phyloP scores from a whole-genome alignment of 92 coral and sea anemone genomes.

The Bergia sp. region DNA sequence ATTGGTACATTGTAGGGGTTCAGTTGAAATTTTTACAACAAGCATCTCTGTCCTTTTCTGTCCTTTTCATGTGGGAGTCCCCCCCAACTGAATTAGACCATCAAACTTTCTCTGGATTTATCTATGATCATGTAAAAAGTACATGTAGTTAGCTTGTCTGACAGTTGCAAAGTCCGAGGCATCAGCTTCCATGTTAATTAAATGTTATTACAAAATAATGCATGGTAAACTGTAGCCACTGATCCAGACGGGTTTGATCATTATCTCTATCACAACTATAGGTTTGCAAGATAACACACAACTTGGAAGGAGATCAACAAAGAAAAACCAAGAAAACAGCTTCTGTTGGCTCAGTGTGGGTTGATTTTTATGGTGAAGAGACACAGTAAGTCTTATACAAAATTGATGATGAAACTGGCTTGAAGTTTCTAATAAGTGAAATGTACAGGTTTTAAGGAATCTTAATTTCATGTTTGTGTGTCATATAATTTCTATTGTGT shows the following conservation, averaged over 20 bases:
- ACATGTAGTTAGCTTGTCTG: no score
- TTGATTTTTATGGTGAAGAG: conserved; percentile 64
- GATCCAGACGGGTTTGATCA: not conserved
- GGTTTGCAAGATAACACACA: not conserved
- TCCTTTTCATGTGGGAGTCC: no score
- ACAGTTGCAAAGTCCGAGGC: no score
- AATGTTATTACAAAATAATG: not conserved
- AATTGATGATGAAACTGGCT: not conserved
- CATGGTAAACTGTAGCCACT: not conserved
- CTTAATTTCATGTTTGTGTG: no score
- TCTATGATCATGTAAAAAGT: no score
- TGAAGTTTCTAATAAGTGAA: not conserved
- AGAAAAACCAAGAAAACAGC: conserved; percentile 10
- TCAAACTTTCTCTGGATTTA: no score
- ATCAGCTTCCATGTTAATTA: no score
- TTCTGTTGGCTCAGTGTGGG: conserved; percentile 1
- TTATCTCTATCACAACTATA: not conserved
- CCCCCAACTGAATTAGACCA: no score
- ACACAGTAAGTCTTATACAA: conserved; percentile 55
- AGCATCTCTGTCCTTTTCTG: no score
- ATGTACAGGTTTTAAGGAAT: not conserved
- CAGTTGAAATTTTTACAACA: no score
- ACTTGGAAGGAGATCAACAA: not conserved
- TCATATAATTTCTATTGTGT: no score
- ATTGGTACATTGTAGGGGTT: no score